These are phyloP conservation scores for Pomacea canaliculata DNA, from an alignment of 2,888 invertebrate species.

Conservation along the genomic window DNA sequence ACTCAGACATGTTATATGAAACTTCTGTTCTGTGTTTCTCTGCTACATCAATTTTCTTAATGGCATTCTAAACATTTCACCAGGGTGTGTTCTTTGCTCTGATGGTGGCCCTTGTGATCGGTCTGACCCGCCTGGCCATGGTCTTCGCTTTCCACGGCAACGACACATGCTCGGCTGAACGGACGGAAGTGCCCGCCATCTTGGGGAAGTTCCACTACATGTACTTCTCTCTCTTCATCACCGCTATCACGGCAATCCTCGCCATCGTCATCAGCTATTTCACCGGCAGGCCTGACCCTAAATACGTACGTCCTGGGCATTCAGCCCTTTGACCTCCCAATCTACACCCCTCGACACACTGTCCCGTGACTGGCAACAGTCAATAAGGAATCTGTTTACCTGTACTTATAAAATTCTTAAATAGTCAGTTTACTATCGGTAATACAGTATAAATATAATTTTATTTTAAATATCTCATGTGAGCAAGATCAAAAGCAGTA, in stretches of 20 bases:
- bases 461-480: too few species aligned
- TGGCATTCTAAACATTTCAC: too few species aligned
- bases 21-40: too few species aligned
- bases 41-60: too few species aligned
- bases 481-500: too few species aligned
- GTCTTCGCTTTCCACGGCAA: slow-evolving; percentile 66
- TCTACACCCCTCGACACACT: not conserved
- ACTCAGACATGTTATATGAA: too few species aligned
- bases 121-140: slow-evolving; percentile 69
- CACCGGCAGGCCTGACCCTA: slow-evolving; percentile 69
- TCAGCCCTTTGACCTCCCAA: not conserved
- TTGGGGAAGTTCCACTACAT: slow-evolving; percentile 67
- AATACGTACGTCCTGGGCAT: slow-evolving; percentile 55
- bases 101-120: slow-evolving; percentile 70
- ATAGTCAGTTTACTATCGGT: too few species aligned
- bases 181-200: slow-evolving; percentile 47
- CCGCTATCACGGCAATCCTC: slow-evolving; percentile 67
- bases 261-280: slow-evolving; percentile 69
- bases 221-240: slow-evolving; percentile 72
- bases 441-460: too few species aligned
- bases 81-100: slow-evolving; percentile 72
- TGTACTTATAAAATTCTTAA: too few species aligned
- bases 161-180: slow-evolving; percentile 46
- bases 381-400: too few species aligned
- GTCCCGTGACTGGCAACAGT: too few species aligned